These are phyloP conservation scores for Serilophus lunatus DNA, from an alignment of 2,113 vertebrate species.

Conservation along the genomic window DNA sequence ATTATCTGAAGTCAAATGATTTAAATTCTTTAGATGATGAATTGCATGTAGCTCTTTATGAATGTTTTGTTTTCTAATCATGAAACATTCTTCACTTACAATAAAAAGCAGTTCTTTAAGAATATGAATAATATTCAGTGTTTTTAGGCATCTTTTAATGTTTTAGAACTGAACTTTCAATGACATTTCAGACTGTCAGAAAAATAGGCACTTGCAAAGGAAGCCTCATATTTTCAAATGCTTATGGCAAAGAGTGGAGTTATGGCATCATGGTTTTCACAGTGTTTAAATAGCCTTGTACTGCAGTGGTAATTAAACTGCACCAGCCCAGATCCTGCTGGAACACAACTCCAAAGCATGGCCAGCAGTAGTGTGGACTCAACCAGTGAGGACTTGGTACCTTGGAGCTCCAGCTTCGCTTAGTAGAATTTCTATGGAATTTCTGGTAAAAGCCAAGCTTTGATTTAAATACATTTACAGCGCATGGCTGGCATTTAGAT, in stretches of 20 bases:
- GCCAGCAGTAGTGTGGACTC: background rate
- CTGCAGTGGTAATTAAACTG: background rate
- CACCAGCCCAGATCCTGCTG: background rate
- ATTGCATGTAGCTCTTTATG: constrained; percentile 46
- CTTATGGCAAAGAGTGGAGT: background rate
- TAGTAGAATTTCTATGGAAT: background rate
- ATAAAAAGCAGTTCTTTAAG: constrained; percentile 3
- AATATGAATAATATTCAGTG: constrained; percentile 49
- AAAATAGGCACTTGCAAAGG: background rate
- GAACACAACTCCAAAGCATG: background rate
- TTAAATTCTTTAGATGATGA: constrained; percentile 58
- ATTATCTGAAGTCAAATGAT: constrained; percentile 50
- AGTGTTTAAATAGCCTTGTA: background rate
- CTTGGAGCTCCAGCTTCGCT: background rate
- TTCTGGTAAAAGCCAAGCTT: background rate
- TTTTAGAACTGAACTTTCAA: constrained; percentile 54
- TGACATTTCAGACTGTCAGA: constrained; percentile 13
- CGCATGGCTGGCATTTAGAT: background rate
- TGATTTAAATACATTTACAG: background rate
- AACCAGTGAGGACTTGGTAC: background rate
- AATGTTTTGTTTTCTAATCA: constrained; percentile 69
- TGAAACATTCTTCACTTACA: constrained; percentile 43
- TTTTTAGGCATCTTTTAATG: background rate
- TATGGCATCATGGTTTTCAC: rapidly evolving
- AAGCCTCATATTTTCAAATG: background rate